phyloP scores from a whole-genome alignment of 1,140 invertebrate species.

The Trichonephila clavipes region DNA sequence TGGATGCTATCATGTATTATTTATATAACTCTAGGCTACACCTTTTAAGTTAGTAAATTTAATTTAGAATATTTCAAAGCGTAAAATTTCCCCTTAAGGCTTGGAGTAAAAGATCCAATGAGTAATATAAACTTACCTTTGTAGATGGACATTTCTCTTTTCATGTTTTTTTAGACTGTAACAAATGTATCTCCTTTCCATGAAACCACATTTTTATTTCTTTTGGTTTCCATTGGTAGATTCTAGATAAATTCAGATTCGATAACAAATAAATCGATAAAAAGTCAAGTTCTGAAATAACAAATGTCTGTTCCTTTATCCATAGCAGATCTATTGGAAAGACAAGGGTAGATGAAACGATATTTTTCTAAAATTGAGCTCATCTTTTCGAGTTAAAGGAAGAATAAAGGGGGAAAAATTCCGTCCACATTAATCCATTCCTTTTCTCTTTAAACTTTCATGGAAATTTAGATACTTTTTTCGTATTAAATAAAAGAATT shows the following conservation, averaged over 20 bases:
- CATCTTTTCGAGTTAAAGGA: background rate
- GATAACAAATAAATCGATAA: slow-evolving; percentile 16
- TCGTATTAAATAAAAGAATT: background rate
- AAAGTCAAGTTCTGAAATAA: slow-evolving; percentile 16
- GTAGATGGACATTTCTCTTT: background rate
- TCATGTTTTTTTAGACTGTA: background rate
- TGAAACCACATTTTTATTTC: background rate
- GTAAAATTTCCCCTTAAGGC: background rate
- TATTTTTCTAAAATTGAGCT: background rate
- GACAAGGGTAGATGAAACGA: slow-evolving; percentile 19
- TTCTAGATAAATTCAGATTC: background rate
- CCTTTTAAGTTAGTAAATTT: background rate
- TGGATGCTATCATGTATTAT: background rate
- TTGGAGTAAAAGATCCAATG: background rate
- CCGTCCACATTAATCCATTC: background rate
- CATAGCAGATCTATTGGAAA: background rate
- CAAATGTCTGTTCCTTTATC: background rate
- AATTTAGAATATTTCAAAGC: background rate
- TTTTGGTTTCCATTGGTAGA: background rate
- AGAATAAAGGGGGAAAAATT: background rate
- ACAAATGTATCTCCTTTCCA: background rate
- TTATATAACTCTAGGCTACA: background rate
- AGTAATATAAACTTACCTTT: background rate
- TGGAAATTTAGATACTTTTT: background rate
- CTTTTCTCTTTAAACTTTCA: background rate